A percentile compares a stretch with the other conserved stretches of the same genome.
Evolutionary conservation across 2,113 vertebrate genomes (phyloP).

Genomic region (Lampris incognitus): DNA sequence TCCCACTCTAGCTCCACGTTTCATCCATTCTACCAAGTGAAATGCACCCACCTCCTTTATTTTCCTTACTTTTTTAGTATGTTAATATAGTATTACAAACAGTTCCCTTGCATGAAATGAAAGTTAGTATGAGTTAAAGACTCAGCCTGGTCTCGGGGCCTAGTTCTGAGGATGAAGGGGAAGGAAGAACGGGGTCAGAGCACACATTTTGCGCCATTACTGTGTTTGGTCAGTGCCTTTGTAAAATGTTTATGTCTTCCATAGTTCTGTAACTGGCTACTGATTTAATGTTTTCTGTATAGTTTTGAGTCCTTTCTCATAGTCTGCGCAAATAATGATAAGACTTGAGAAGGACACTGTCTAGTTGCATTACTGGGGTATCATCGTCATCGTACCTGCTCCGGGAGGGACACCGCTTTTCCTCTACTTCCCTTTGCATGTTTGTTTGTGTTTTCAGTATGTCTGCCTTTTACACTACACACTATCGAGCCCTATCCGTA

Average conservation of each 20-base stretch:
- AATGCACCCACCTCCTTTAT: slow-evolving; percentile 49
- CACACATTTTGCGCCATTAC: slow-evolving; percentile 43
- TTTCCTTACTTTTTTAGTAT: slow-evolving; percentile 26
- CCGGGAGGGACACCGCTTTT: slow-evolving; percentile 59
- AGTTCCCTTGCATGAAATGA: slow-evolving; percentile 27
- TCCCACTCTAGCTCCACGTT: slow-evolving; percentile 39
- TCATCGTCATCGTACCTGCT: slow-evolving; percentile 65
- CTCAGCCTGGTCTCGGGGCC: slow-evolving; percentile 56
- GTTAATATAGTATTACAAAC: slow-evolving; percentile 31
- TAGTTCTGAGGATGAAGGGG: slow-evolving; percentile 52
- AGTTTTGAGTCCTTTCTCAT: not conserved
- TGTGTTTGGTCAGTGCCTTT: slow-evolving; percentile 26
- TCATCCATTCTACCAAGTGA: slow-evolving; percentile 16
- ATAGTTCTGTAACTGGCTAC: not conserved
- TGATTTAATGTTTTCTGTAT: not conserved
- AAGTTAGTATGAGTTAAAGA: slow-evolving; percentile 35
- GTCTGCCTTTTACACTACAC: slow-evolving; percentile 30
- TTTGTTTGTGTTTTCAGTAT: slow-evolving; percentile 64
- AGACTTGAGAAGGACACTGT: slow-evolving; percentile 39
- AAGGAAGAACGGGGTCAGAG: slow-evolving; percentile 47
- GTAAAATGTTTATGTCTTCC: not conserved
- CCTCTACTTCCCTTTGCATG: slow-evolving; percentile 56
- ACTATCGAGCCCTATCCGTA: slow-evolving; percentile 23
- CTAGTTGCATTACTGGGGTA: slow-evolving; percentile 62
- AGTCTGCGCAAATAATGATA: slow-evolving; percentile 35